These are phyloP conservation scores for Dipodomys spectabilis DNA, from an alignment of 2,113 vertebrate species.

Conservation along the genomic window DNA sequence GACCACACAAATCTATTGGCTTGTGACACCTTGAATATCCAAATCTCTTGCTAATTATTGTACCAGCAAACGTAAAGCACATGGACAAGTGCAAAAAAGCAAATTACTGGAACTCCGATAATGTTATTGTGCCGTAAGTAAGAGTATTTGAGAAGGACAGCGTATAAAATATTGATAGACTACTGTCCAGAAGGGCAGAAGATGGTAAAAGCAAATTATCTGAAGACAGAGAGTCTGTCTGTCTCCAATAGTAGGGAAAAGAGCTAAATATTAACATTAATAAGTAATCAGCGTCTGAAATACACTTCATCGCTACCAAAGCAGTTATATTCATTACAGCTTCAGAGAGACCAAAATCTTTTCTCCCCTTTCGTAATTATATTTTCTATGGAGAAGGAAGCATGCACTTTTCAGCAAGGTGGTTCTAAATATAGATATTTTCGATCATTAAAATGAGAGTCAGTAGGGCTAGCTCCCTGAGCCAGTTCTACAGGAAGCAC, in stretches of 20 bases:
- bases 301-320: background rate
- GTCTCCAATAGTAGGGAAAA: conserved; percentile 10
- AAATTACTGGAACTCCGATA: background rate
- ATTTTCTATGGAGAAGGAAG: background rate
- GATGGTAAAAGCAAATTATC: background rate
- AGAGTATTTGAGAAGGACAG: background rate
- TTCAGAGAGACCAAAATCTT: background rate
- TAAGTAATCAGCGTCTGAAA: conserved; percentile 15
- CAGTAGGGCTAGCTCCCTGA: background rate
- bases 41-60: background rate
- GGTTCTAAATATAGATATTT: background rate
- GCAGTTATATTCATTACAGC: conserved; percentile 15
- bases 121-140: background rate
- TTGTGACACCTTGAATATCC: background rate
- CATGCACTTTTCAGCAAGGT: background rate
- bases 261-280: background rate
- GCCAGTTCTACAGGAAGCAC: background rate
- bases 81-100: background rate
- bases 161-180: conserved; percentile 30
- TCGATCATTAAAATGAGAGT: background rate
- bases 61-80: background rate
- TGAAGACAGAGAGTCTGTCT: background rate
- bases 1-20: background rate
- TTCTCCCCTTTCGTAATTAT: background rate
- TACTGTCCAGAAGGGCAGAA: conserved; percentile 2